Conservation (phyloP, 2,113 vertebrate species). For the Muntiacus reevesi region DNA sequence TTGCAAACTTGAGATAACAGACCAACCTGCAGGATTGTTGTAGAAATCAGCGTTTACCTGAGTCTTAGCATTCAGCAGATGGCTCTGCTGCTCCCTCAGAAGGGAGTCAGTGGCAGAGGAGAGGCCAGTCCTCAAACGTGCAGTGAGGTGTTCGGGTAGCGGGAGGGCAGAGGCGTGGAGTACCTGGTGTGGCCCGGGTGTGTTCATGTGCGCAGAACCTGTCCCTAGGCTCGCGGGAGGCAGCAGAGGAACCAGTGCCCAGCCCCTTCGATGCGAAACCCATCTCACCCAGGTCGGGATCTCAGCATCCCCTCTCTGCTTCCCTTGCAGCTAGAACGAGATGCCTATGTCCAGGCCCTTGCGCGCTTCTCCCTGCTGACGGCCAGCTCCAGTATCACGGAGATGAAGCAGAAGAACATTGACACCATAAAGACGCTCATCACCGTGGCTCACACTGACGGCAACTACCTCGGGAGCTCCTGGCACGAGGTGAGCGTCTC, state of each 20-base stretch:
- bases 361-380: conserved; percentile 97
- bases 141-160: neutral
- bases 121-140: neutral
- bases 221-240: accelerated
- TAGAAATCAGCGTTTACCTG: neutral
- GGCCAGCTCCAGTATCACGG: conserved; percentile 98
- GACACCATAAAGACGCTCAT: conserved; percentile 99
- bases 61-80: neutral
- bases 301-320: neutral
- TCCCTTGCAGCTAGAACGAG: conserved; percentile 90
- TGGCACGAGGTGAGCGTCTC: conserved; percentile 92
- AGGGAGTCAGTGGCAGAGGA: neutral
- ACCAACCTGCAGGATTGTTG: neutral
- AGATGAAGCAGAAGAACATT: conserved; percentile 99
- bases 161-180: neutral
- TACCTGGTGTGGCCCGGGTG: accelerated
- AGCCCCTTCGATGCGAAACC: accelerated
- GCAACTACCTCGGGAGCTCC: conserved; percentile 97
- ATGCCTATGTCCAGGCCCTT: conserved; percentile 96
- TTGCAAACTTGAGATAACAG: neutral
- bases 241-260: neutral
- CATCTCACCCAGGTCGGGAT: neutral
- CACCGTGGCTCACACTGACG: conserved; percentile 97
- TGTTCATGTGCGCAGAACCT: neutral
- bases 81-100: neutral